Evolutionary conservation across 2,113 vertebrate species (phyloP).

Genomic region (Bettongia penicillata): DNA sequence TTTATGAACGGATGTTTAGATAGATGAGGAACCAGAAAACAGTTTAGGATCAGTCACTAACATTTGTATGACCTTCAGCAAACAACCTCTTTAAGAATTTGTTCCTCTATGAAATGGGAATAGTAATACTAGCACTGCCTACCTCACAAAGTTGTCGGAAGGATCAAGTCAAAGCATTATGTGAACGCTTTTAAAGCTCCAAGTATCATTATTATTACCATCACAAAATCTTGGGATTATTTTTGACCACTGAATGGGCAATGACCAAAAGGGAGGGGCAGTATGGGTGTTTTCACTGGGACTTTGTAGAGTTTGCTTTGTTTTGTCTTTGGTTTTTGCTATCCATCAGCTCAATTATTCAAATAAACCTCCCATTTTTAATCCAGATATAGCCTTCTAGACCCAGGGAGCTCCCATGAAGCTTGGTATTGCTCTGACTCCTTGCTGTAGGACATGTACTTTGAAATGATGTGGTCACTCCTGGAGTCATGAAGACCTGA

Average conservation of each 20-base stretch:
- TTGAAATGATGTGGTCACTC: neutral
- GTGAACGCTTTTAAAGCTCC: neutral
- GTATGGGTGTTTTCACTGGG: neutral
- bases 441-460: neutral
- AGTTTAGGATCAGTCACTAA: neutral
- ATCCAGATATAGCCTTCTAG: neutral
- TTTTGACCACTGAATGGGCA: neutral
- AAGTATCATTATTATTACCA: neutral
- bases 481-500: neutral
- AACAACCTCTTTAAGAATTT: neutral
- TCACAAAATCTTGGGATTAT: neutral
- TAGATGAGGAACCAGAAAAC: neutral
- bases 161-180: neutral
- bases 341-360: neutral
- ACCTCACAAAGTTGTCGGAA: neutral
- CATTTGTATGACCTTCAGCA: neutral
- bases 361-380: neutral
- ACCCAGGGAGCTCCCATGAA: neutral
- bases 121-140: neutral
- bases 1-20: neutral
- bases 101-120: neutral
- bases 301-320: neutral
- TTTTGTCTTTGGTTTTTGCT: neutral
- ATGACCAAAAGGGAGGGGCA: neutral
- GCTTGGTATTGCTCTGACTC: neutral